Base-by-base conservation (phyloP, 2,888 invertebrate species). In the Macrophya alboannulata region DNA sequence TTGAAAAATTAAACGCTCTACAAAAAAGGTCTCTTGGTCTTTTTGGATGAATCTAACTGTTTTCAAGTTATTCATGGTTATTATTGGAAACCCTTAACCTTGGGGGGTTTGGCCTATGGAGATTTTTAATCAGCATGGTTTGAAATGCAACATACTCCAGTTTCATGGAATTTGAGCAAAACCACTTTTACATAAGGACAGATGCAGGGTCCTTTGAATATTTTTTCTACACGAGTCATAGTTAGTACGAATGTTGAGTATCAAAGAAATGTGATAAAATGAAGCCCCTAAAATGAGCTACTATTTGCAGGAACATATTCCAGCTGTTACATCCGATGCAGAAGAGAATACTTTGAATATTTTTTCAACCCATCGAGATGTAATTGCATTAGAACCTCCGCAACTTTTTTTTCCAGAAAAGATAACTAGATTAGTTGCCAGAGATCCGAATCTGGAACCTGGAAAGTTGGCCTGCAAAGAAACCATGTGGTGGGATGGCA, bases 401-500 rank as follows among this genome's bases (percentile, higher is more conserved):
- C 95, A 96, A 89, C 94, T 96, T 82, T 95, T 96, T 92, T 96
- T 96, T 91, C 96, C 96, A 0, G 96, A 97, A 90, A 94, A 96
- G 86, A 94, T 96, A 68, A 96, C 96, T 6, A 92, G 96, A 87
- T 93, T 97, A n/a, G 95, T 96, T 0, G 94, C 95, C 8, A 94
- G 96, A 92, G 96, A 96, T 95, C 87, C 90, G 10, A 89, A 88
- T 43, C 87, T 91, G 68, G 90, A 90, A 43, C 87, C 91, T 3
- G 95, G 95, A 4, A 95, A 96, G 86, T 94, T 96, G 85, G 94
- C 95, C 77, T 96, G 96, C 90, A 96, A 95, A 92, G 96, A 96
- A 91, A 94, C 95, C 86, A 96, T 96, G 94, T 97, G 96, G 96
- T 97, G 97, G 97, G 95, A 96, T 86, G 97, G 97, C 31, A 94